Percentiles rank a stretch among this genome's conserved stretches.
phyloP scores from a whole-genome alignment of 2,113 vertebrate genomes.

The Colaptes auratus region DNA sequence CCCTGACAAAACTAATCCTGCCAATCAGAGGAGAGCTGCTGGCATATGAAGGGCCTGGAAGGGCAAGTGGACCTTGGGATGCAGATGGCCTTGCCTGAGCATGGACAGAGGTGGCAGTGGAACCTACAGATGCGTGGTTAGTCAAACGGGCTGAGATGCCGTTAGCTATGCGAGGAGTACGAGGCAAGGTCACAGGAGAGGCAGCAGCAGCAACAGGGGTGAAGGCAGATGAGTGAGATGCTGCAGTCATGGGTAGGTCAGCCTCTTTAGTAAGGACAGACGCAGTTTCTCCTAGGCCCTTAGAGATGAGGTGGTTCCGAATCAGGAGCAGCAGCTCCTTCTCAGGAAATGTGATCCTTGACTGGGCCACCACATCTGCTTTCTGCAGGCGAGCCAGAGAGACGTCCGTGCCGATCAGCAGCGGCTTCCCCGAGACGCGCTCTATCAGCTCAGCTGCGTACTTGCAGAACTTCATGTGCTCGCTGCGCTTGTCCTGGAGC shows the following conservation, averaged over 20 bases:
- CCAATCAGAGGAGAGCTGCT: conserved; percentile 89
- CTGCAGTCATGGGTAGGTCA: conserved; percentile 92
- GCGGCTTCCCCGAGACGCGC: conserved; percentile 92
- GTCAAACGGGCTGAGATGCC: conserved; percentile 86
- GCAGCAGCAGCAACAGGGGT: conserved; percentile 82
- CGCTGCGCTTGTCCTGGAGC: conserved; percentile 97
- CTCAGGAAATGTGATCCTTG: conserved; percentile 93
- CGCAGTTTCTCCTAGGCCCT: conserved; percentile 92
- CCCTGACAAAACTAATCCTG: conserved; percentile 93
- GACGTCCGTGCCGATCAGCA: conserved; percentile 94
- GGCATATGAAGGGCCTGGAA: conserved; percentile 80
- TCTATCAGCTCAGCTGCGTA: conserved; percentile 95
- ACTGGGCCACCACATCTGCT: conserved; percentile 97
- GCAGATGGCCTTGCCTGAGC: conserved; percentile 81
- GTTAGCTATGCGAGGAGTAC: conserved; percentile 91
- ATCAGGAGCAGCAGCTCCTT: conserved; percentile 95
- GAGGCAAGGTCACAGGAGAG: conserved; percentile 85
- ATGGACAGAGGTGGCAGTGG: conserved; percentile 78
- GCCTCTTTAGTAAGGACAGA: conserved; percentile 91
- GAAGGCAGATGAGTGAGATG: conserved; percentile 86
- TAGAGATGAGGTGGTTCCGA: conserved; percentile 95
- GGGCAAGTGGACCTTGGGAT: conserved; percentile 77
- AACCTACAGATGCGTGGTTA: conserved; percentile 78
- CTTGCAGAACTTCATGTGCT: conserved; percentile 97
- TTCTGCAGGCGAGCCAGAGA: conserved; percentile 94